phyloP scores from a whole-genome alignment of 2,113 vertebrate species.

The Hydropotes inermis region DNA sequence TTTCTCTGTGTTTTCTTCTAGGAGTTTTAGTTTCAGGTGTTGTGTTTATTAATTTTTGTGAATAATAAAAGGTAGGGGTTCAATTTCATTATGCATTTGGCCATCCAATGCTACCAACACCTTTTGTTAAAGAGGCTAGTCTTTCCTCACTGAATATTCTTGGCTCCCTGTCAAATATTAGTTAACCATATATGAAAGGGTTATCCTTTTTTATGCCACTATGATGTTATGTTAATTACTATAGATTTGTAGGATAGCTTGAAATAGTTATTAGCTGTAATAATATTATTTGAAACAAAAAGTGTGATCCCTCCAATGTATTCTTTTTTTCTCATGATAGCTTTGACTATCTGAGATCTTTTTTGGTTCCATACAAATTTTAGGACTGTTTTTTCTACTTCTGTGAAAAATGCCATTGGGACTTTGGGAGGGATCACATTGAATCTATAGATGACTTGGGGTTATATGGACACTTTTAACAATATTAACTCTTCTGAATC shows the following conservation, averaged over 20 bases:
- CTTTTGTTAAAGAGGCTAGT: neutral
- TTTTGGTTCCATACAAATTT: neutral
- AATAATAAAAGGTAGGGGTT: neutral
- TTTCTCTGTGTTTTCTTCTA: neutral
- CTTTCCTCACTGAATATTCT: neutral
- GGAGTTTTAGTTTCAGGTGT: neutral
- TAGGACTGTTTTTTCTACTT: neutral
- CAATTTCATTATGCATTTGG: neutral
- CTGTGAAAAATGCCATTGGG: neutral
- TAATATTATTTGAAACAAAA: neutral
- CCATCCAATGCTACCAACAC: neutral
- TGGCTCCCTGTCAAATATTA: neutral
- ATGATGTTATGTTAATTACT: neutral
- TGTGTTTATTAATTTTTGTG: neutral
- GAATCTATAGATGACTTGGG: neutral
- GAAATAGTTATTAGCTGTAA: neutral
- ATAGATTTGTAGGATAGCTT: neutral
- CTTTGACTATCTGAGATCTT: neutral
- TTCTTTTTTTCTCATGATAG: neutral
- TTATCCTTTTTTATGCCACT: neutral
- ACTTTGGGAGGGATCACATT: neutral
- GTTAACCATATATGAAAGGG: neutral
- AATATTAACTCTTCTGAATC: neutral
- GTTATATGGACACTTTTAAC: neutral
- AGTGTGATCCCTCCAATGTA: neutral